Conservation (phyloP, 2,888 invertebrate genomes). For the Brachynemurus nebulosus region DNA sequence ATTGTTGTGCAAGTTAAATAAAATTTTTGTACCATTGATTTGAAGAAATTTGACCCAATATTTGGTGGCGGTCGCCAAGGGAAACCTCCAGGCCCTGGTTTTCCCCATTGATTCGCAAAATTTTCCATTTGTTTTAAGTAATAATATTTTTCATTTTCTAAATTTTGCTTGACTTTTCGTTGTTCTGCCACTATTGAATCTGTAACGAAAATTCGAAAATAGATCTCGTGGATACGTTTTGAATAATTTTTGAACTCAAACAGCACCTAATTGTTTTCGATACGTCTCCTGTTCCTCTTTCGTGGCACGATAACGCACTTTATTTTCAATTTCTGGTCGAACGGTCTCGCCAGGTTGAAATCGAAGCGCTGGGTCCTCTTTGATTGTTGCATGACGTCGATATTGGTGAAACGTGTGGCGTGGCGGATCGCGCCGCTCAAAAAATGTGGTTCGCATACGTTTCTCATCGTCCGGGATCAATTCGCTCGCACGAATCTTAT, state of each 20-base stretch:
- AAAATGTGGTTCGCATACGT: slow-evolving; percentile 3
- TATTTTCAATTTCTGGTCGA: slow-evolving; percentile 52
- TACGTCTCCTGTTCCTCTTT: slow-evolving; percentile 40
- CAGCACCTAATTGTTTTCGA: slow-evolving; percentile 44
- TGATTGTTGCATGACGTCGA: slow-evolving; percentile 28
- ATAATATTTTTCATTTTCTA: slow-evolving; percentile 34
- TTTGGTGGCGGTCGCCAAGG: slow-evolving; percentile 61
- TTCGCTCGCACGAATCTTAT: slow-evolving; percentile 51
- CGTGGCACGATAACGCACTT: slow-evolving; percentile 48
- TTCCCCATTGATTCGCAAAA: slow-evolving; percentile 44
- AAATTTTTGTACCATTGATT: slow-evolving; percentile 50
- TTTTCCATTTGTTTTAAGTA: slow-evolving; percentile 40
- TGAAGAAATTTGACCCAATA: slow-evolving; percentile 58
- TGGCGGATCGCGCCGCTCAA: background rate
- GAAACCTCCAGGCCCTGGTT: slow-evolving; percentile 54
- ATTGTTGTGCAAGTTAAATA: background rate
- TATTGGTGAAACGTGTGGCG: slow-evolving; percentile 13
- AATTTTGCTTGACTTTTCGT: slow-evolving; percentile 35
- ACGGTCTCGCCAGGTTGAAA: slow-evolving; percentile 44
- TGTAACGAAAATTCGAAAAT: slow-evolving; percentile 21
- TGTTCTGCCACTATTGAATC: slow-evolving; percentile 45
- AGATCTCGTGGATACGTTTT: background rate
- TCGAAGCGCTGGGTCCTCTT: slow-evolving; percentile 49
- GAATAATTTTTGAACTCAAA: background rate
- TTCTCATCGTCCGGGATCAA: slow-evolving; percentile 37